A percentile compares a stretch with the other conserved stretches of the same genome.
These are phyloP conservation scores for Caradrina clavipalpis DNA, from an alignment of 2,888 invertebrate species.

Conservation along the genomic window DNA sequence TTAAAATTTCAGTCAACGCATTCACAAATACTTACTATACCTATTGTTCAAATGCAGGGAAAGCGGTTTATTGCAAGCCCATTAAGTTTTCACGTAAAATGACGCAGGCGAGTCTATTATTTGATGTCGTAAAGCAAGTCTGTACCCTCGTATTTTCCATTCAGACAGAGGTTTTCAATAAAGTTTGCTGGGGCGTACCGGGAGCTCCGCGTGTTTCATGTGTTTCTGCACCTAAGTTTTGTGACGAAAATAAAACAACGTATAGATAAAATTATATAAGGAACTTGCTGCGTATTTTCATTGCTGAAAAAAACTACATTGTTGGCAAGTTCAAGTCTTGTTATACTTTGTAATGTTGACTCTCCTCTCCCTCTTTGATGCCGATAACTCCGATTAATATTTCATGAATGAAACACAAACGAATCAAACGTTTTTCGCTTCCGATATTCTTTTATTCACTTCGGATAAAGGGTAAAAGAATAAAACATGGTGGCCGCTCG, in stretches of 20 bases:
- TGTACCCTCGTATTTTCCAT: conserved; percentile 57
- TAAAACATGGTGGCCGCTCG: conserved; percentile 66
- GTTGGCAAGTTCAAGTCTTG: conserved; percentile 33
- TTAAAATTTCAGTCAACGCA: background rate
- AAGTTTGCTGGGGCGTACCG: conserved; percentile 55
- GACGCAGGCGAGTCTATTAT: conserved; percentile 44
- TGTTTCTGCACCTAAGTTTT: conserved; percentile 47
- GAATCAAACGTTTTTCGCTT: conserved; percentile 72
- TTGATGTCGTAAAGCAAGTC: conserved; percentile 64
- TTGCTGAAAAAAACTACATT: conserved; percentile 20
- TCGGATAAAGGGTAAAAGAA: conserved; percentile 65
- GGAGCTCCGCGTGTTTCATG: conserved; percentile 54
- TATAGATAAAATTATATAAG: conserved; percentile 27
- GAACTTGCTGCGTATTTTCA: conserved; percentile 5
- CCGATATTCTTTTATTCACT: conserved; percentile 74
- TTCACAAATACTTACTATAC: background rate
- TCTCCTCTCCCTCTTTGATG: conserved; percentile 44
- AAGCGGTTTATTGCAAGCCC: conserved; percentile 31
- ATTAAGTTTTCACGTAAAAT: conserved; percentile 41
- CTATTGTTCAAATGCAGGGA: conserved; percentile 13
- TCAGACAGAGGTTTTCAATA: conserved; percentile 75
- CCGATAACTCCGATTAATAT: conserved; percentile 71
- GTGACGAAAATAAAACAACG: conserved; percentile 38
- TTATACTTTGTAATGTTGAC: conserved; percentile 30
- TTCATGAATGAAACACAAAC: conserved; percentile 76